These are phyloP conservation scores for Caenorhabditis virilis DNA, from an alignment of 2,888 invertebrate genomes.

Conservation along the genomic window DNA sequence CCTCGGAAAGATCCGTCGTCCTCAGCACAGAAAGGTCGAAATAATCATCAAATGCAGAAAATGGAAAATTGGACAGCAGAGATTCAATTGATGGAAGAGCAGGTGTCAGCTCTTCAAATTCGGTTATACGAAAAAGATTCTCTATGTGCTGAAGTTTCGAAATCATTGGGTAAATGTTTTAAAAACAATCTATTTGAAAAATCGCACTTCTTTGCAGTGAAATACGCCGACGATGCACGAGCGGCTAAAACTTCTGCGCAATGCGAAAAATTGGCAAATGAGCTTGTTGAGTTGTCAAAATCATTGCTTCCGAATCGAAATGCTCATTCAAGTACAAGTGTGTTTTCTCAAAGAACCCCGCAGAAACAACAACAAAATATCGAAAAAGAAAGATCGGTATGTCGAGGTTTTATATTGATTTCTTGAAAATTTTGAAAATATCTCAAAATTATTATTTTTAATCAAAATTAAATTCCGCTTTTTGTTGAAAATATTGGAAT, in stretches of 20 bases:
- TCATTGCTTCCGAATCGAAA: too few species aligned
- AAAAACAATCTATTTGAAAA: background rate
- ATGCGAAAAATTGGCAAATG: constrained; percentile 10
- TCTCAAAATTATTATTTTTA: too few species aligned
- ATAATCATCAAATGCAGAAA: constrained; percentile 4
- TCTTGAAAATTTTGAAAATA: too few species aligned
- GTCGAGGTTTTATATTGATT: too few species aligned
- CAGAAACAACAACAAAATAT: constrained; percentile 1
- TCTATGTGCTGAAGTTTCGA: constrained; percentile 33
- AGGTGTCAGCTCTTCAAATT: constrained; percentile 66
- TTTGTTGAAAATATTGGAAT: background rate
- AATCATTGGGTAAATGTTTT: constrained; percentile 13
- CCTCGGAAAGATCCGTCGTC: constrained; percentile 12
- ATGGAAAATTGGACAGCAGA: constrained; percentile 52
- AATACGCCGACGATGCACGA: constrained; percentile 18
- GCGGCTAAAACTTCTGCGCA: constrained; percentile 15
- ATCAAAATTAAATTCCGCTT: too few species aligned
- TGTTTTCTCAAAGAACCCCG: background rate
- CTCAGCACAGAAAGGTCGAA: constrained; percentile 1
- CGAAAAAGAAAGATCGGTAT: constrained; percentile 1
- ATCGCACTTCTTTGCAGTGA: constrained; percentile 9
- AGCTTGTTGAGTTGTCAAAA: constrained; percentile 8
- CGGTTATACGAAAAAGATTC: constrained; percentile 68
- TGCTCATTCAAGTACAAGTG: too few species aligned
- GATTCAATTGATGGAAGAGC: constrained; percentile 66